Base-by-base conservation (phyloP, 2,888 invertebrate genomes). In the Archips crataeganus region DNA sequence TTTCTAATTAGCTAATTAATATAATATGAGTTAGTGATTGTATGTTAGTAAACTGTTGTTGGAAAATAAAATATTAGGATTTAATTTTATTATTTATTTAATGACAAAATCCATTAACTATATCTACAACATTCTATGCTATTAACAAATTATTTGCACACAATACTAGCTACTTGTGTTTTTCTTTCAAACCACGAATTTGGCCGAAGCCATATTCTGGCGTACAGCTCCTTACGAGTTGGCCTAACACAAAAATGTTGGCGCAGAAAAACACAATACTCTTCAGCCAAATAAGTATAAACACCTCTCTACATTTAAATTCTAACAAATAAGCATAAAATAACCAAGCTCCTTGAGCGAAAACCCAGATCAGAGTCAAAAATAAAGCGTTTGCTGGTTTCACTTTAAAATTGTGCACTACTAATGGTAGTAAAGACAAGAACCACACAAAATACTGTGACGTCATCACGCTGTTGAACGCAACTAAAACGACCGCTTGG, bases 401-500 rank as follows among this genome's bases (percentile, higher is more conserved):
- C 75, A 97, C 91, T 76, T 95, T 94, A 42, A 98, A 95, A 82
- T 96, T 96, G 77, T 97, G 97, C 0, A 97, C 90, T 74, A 97
- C 96, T 34, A 98, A 84, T 0, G 99, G 99, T 23, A 99, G 89
- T 8, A 99, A 88, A 1, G 98, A 97, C 74, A 99, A 90, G 85
- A 98, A 99, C 99, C 99, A 99, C 65, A 99, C 95, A 81, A 99
- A 99, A 87, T 99, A 99, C 85, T 99, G 99, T 5, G 99, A 99
- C 0, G 99, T 99, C 85, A 99, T 96, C 0, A 99, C 99, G 80
- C 98, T 97, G 91, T 99, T 99, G 83, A 97, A 99, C 2, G 97
- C 96, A 0, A 99, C 99, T 86, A 99, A 96, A 2, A 97, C 96
- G 74, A 98, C 97, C 0, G 99, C 97, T 84, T 98, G 96, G 2